These are phyloP conservation scores for Helicoverpa armigera DNA, from an alignment of 1,140 invertebrate species.

Conservation along the genomic window DNA sequence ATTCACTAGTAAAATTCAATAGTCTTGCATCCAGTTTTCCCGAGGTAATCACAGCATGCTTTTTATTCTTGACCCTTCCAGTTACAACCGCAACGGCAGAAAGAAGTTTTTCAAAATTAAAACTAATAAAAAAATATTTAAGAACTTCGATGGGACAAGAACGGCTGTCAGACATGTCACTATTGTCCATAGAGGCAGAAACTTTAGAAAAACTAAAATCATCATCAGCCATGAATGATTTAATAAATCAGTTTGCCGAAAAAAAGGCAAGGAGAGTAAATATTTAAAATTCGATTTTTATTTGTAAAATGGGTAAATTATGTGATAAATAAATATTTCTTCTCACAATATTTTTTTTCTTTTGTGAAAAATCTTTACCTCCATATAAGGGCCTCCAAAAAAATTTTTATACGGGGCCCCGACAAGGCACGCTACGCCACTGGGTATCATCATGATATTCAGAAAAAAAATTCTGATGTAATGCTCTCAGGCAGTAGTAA, in stretches of 20 bases:
- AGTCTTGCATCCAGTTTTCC: constrained; percentile 65
- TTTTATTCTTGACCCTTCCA: constrained; percentile 70
- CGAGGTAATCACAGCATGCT: constrained; percentile 66
- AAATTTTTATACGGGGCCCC: no score
- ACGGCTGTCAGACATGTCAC: constrained; percentile 50
- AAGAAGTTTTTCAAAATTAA: constrained; percentile 65
- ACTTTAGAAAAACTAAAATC: constrained; percentile 61
- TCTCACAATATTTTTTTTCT: no score
- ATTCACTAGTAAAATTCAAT: constrained; percentile 62
- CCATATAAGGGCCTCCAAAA: constrained; percentile 10
- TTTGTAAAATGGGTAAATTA: constrained; percentile 51
- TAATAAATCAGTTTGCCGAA: constrained; percentile 55
- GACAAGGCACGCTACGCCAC: no score
- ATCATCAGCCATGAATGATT: constrained; percentile 60
- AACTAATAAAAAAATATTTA: constrained; percentile 65
- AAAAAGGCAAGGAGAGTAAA: constrained; percentile 55
- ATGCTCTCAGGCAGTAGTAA: no score
- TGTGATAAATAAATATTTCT: constrained; percentile 52
- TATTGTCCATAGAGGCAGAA: constrained; percentile 60
- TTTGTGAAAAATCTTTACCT: no score
- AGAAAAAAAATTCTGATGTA: no score
- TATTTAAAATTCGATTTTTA: constrained; percentile 50
- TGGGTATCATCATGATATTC: no score
- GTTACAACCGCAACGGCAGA: constrained; percentile 62
- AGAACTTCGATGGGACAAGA: constrained; percentile 60